Evolutionary conservation across 2,113 vertebrate species (phyloP), one percentile per base, ranked within the genome.

Genomic region (Hydropotes inermis): DNA sequence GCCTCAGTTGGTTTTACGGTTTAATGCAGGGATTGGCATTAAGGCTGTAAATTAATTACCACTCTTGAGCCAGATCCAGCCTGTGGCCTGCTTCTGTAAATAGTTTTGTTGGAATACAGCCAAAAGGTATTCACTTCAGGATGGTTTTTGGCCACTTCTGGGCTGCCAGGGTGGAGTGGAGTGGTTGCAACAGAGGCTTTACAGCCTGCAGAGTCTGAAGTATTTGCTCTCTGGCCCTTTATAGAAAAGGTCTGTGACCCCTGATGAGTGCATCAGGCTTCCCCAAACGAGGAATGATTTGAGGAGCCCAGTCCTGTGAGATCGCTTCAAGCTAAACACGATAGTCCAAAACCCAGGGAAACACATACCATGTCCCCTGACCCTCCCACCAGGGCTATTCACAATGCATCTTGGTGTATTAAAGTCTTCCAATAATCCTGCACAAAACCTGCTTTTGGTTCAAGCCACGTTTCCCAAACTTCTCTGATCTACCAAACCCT

Each of bases 281-380:
- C 27, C 16, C 19, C 27, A 36, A 47, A n/a, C 4, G 25, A 50
- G 7, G 28, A 60, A 50, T 4, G 39, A 57, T 25, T 2, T 15
- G 47, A 88, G 58, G 58, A 88, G 28, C 10, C 28, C 25, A 52
- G 55, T 25, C 57, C 19, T 2, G 5, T 14, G 55, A 85, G 28
- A 58, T 19, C 13, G 67, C 57, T 82, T 88, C 67, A 55, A n/a
- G 4, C n/a, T 11, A 70, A 45, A 27, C 10, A 11, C 5, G 19
- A 28, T 17, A 47, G 70, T 70, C 57, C 79, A 43, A 36, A 52
- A 54, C 7, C 13, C 15, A 11, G 11, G 78, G 87, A 55, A 61
- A 17, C 0, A 5, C 4, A 2, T 1, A 3, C 7, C 17, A 11
- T 0, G 0, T 33, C 50, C 50, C 50, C 79, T 43, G 23, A n/a